Conservation (phyloP, 2,797 vertebrate species). For the Hyperoplus lanceolatus region DNA sequence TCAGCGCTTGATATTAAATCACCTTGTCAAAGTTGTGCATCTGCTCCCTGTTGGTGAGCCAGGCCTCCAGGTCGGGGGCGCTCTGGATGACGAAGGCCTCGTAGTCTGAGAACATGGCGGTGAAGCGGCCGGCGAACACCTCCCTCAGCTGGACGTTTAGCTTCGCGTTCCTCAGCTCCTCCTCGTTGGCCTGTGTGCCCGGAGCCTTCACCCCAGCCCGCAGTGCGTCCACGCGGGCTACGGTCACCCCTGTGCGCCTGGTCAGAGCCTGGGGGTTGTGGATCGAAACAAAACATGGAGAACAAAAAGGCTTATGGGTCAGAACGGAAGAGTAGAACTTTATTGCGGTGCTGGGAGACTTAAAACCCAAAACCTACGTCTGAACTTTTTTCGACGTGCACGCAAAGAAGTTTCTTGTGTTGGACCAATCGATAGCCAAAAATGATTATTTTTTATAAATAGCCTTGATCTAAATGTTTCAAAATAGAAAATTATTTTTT, state of each 20-base stretch:
- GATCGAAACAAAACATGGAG: too few species aligned
- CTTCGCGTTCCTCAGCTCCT: constrained; percentile 89
- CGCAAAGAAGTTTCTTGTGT: too few species aligned
- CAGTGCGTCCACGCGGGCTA: constrained; percentile 88
- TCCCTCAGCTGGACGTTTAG: constrained; percentile 92
- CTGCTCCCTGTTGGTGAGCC: constrained; percentile 95
- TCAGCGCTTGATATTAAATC: constrained; percentile 47
- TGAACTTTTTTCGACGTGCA: too few species aligned
- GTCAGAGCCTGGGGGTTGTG: constrained; percentile 81
- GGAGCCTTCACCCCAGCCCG: constrained; percentile 73
- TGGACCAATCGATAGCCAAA: too few species aligned
- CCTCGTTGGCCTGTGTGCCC: constrained; percentile 81
- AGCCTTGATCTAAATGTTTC: too few species aligned
- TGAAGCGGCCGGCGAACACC: constrained; percentile 93
- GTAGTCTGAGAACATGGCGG: constrained; percentile 93
- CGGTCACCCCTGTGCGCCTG: constrained; percentile 88
- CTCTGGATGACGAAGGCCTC: constrained; percentile 96
- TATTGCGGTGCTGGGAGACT: too few species aligned
- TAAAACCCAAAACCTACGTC: too few species aligned
- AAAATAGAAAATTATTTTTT: too few species aligned
- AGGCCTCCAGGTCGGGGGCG: constrained; percentile 91
- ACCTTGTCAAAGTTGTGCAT: constrained; percentile 99
- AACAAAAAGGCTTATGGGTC: too few species aligned
- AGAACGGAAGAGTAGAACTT: too few species aligned
- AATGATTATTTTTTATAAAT: too few species aligned